These are phyloP conservation scores for Lithophane ornitopus DNA, from an alignment of 2,888 invertebrate species.

Conservation along the genomic window DNA sequence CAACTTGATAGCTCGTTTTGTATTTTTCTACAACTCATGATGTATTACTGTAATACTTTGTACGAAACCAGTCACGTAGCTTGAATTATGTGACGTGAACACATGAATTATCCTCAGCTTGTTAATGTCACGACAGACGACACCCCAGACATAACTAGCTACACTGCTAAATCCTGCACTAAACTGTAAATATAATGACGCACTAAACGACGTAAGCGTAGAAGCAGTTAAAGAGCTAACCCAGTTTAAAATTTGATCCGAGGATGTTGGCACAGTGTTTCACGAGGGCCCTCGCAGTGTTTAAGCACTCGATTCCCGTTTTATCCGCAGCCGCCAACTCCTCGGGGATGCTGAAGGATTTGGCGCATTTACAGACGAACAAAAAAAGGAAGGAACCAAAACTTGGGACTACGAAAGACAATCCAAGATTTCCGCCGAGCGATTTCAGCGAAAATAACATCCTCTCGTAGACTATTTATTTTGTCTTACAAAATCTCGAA, in stretches of 20 bases:
- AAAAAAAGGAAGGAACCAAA: slow-evolving; percentile 75
- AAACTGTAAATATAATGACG: slow-evolving; percentile 45
- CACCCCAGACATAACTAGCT: slow-evolving; percentile 37
- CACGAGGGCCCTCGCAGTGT: slow-evolving; percentile 76
- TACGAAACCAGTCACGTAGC: slow-evolving; percentile 64
- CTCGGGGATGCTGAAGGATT: slow-evolving; percentile 82
- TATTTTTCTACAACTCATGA: slow-evolving; percentile 69
- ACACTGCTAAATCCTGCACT: slow-evolving; percentile 37
- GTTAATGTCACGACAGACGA: slow-evolving; percentile 51
- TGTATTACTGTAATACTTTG: slow-evolving; percentile 65
- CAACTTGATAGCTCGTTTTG: slow-evolving; percentile 75
- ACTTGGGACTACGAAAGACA: slow-evolving; percentile 68
- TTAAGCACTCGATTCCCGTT: slow-evolving; percentile 82
- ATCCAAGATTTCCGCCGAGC: slow-evolving; percentile 74
- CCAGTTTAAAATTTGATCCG: slow-evolving; percentile 81
- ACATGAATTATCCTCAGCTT: slow-evolving; percentile 63
- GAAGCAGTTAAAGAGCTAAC: slow-evolving; percentile 68
- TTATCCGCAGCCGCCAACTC: slow-evolving; percentile 75
- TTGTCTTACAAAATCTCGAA: slow-evolving; percentile 74
- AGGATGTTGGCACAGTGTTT: slow-evolving; percentile 78
- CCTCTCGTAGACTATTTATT: slow-evolving; percentile 76
- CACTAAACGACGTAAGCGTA: slow-evolving; percentile 26
- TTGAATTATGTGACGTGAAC: slow-evolving; percentile 64
- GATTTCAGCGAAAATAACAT: slow-evolving; percentile 71
- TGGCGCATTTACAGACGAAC: slow-evolving; percentile 77